phyloP scores from a whole-genome alignment of 2,888 invertebrate genomes.

The Pinctada fucata region DNA sequence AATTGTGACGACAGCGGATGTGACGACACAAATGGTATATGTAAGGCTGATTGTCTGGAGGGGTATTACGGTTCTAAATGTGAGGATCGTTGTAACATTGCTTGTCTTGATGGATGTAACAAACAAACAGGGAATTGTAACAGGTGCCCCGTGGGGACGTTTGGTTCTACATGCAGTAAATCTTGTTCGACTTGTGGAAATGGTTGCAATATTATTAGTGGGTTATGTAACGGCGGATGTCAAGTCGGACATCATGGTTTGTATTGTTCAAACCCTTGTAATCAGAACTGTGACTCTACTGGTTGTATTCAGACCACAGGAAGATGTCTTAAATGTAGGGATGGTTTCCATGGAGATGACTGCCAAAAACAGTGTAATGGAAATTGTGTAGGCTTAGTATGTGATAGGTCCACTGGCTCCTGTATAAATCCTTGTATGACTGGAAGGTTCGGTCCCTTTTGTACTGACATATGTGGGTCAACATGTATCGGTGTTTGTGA shows the following conservation, averaged over 20 bases:
- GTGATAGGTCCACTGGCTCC: slow-evolving; percentile 6
- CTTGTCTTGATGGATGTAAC: slow-evolving; percentile 20
- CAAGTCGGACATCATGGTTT: slow-evolving; percentile 11
- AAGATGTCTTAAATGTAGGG: slow-evolving; percentile 12
- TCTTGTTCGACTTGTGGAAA: slow-evolving; percentile 16
- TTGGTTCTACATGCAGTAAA: slow-evolving; percentile 23
- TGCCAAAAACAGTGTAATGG: slow-evolving; percentile 12
- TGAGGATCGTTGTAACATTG: slow-evolving; percentile 9
- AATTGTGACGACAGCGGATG: slow-evolving; percentile 16
- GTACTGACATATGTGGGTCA: slow-evolving; percentile 8
- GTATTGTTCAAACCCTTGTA: slow-evolving; percentile 13
- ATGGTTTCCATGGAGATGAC: slow-evolving; percentile 17
- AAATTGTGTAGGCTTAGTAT: slow-evolving; percentile 10
- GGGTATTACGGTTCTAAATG: slow-evolving; percentile 36
- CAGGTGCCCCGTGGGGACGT: slow-evolving; percentile 20
- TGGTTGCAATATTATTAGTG: slow-evolving; percentile 9
- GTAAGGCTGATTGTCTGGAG: neutral
- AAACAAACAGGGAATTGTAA: slow-evolving; percentile 21
- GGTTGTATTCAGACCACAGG: neutral
- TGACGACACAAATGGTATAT: slow-evolving; percentile 4
- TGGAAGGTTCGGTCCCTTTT: slow-evolving; percentile 18
- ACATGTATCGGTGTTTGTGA: slow-evolving; percentile 10
- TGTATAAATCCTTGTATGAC: slow-evolving; percentile 11
- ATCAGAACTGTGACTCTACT: slow-evolving; percentile 10
- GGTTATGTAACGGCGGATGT: slow-evolving; percentile 25